Evolutionary conservation across 2,113 vertebrate genomes (phyloP).

Genomic region (Haemorhous mexicanus): DNA sequence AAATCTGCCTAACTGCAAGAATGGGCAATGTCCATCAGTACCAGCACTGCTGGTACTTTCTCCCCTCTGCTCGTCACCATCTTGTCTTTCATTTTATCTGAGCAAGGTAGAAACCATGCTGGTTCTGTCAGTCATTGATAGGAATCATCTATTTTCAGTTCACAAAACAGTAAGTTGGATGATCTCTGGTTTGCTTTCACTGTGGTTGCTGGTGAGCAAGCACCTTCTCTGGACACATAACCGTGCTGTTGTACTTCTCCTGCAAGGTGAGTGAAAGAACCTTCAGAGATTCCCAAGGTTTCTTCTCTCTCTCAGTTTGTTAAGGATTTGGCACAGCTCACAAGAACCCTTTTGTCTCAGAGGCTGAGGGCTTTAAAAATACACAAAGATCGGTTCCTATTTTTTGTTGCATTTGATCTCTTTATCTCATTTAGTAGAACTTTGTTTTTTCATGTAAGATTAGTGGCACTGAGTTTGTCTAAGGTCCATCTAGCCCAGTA

Average conservation of each 20-base stretch:
- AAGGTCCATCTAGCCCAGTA: not conserved
- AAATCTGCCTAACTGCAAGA: accelerated
- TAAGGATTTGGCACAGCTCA: not conserved
- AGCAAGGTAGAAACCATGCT: not conserved
- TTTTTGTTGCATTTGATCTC: not conserved
- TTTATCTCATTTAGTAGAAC: not conserved
- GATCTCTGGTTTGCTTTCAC: not conserved
- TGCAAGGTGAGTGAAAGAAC: not conserved
- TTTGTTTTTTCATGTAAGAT: not conserved
- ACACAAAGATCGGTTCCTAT: not conserved
- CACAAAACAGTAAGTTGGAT: not conserved
- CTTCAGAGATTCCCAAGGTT: not conserved
- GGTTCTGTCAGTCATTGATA: not conserved
- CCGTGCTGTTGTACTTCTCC: not conserved
- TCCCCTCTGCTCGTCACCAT: accelerated
- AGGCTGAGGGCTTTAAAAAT: not conserved
- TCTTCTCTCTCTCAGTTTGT: not conserved
- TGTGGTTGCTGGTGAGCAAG: not conserved
- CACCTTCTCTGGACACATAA: not conserved
- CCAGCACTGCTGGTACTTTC: not conserved
- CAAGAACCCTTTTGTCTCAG: not conserved
- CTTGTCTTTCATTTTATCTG: not conserved
- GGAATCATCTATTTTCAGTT: not conserved
- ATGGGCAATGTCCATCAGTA: not conserved
- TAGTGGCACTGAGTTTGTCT: not conserved